phyloP scores from a whole-genome alignment of 2,888 invertebrate genomes.

The Plebejus melissa region DNA sequence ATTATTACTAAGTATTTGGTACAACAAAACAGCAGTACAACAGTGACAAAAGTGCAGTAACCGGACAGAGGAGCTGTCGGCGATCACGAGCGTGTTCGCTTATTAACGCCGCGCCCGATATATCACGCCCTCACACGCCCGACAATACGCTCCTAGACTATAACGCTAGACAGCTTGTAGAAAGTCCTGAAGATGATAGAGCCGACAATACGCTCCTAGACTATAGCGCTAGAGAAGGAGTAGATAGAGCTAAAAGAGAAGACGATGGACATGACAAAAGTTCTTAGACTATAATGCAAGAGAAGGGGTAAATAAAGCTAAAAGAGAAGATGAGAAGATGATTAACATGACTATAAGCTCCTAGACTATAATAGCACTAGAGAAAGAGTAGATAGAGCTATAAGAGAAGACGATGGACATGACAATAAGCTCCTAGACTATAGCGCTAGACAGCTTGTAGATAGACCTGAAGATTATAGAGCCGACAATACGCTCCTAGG shows the following conservation, averaged over 20 bases:
- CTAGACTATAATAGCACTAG: constrained; percentile 30
- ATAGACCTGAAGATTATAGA: neutral
- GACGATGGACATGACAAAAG: neutral
- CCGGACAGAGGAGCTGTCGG: constrained; percentile 52
- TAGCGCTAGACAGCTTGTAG: constrained; percentile 35
- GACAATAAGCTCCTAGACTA: constrained; percentile 42
- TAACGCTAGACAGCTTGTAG: constrained; percentile 35
- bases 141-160: constrained; percentile 42
- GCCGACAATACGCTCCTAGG: constrained; percentile 42
- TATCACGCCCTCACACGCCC: constrained; percentile 72
- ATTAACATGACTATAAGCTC: constrained; percentile 38
- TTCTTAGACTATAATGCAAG: constrained; percentile 39
- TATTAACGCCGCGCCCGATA: constrained; percentile 76
- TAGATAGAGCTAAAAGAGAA: neutral
- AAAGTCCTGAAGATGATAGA: neutral
- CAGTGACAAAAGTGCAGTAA: constrained; percentile 9
- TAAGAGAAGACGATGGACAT: no score
- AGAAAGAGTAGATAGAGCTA: constrained; percentile 32
- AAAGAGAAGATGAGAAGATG: neutral
- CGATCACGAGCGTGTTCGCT: constrained; percentile 76
- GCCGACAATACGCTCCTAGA: constrained; percentile 42
- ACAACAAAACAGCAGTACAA: neutral
- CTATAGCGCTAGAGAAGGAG: constrained; percentile 38
- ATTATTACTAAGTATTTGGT: neutral
- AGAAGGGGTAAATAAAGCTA: neutral